Conservation (phyloP, 2,113 vertebrate genomes). For the Piaya cayana region DNA sequence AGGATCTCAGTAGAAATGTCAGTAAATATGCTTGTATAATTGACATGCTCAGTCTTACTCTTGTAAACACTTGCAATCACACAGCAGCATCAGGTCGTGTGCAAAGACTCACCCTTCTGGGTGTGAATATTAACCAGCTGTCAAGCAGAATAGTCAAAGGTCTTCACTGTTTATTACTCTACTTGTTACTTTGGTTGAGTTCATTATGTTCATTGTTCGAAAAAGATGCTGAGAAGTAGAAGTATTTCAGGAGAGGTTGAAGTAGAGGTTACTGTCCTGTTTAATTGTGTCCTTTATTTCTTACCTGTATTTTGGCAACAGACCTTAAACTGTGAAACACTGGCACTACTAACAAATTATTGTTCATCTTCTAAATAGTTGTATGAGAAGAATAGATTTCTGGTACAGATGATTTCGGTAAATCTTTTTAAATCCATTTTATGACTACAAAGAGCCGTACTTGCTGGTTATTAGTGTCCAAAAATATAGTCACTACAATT, state of each 20-base stretch:
- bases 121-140: not conserved
- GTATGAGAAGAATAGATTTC: not conserved
- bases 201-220: not conserved
- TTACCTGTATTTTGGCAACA: not conserved
- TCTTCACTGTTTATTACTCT: not conserved
- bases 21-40: not conserved
- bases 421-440: not conserved
- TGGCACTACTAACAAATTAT: not conserved
- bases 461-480: not conserved
- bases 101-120: not conserved
- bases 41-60: not conserved
- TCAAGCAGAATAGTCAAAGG: not conserved
- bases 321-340: not conserved
- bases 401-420: not conserved
- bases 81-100: not conserved
- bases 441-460: not conserved
- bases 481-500: not conserved
- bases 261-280: not conserved
- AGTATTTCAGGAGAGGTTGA: not conserved
- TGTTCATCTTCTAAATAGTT: not conserved
- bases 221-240: not conserved
- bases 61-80: not conserved
- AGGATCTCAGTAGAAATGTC: not conserved
- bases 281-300: not conserved
- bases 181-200: not conserved